phyloP scores from a whole-genome alignment of 2,113 vertebrate genomes.

The Cervus canadensis region DNA sequence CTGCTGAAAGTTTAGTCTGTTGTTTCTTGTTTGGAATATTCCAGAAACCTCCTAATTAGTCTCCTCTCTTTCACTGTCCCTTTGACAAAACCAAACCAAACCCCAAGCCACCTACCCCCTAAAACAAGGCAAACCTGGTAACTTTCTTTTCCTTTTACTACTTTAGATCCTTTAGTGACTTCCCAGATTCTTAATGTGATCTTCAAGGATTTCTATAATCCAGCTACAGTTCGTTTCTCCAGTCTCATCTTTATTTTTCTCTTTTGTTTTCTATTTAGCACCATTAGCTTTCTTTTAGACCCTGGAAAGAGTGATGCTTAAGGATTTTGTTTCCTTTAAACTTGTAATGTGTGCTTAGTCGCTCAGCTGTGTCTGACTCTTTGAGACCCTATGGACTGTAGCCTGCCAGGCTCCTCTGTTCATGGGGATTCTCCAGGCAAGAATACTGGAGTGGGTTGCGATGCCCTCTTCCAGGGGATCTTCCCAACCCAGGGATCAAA shows the following conservation, averaged over 20 bases:
- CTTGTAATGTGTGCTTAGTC: neutral
- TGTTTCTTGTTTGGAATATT: neutral
- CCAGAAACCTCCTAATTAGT: neutral
- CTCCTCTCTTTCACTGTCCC: neutral
- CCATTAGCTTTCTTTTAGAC: neutral
- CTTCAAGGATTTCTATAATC: neutral
- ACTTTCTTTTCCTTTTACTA: neutral
- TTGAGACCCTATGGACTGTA: neutral
- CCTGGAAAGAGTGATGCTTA: neutral
- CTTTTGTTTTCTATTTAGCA: neutral
- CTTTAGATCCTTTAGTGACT: neutral
- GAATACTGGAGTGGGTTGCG: neutral
- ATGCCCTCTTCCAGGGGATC: neutral
- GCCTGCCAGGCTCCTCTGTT: neutral
- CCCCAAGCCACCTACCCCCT: neutral
- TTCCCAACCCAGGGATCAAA: neutral
- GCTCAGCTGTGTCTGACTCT: neutral
- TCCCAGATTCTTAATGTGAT: neutral
- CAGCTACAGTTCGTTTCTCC: neutral
- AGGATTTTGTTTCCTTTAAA: constrained; percentile 4
- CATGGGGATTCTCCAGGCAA: neutral
- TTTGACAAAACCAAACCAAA: neutral
- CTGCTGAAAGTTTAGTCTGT: neutral
- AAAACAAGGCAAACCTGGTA: neutral
- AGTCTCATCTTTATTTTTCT: neutral